Percentiles rank a stretch among this genome's conserved stretches.
Evolutionary conservation across 2,888 invertebrate species (phyloP).

Genomic region (Stictocephala bisonia): DNA sequence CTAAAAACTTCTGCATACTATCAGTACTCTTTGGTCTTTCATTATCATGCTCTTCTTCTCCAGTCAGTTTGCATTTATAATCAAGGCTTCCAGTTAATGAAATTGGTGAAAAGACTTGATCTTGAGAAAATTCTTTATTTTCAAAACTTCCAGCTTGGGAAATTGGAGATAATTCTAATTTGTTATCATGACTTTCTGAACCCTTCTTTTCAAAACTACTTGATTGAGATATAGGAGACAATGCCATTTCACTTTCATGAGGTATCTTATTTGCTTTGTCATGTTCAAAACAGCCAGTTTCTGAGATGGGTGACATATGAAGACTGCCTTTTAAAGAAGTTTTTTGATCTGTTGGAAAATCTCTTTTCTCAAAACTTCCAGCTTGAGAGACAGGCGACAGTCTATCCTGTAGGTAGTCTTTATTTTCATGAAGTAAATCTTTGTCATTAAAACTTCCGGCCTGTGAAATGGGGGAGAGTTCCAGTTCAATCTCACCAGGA

Average conservation of each 20-base stretch:
- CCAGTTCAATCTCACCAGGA: background rate
- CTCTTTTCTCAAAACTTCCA: background rate
- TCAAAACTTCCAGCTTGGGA: slow-evolving; percentile 4
- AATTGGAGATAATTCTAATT: slow-evolving; percentile 2
- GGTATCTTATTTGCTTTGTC: too few relatives aligned
- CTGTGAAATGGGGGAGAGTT: background rate
- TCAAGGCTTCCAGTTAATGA: background rate
- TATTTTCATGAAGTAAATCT: background rate
- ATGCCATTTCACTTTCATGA: too few relatives aligned
- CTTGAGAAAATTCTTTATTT: slow-evolving; percentile 1
- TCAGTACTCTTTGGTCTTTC: background rate
- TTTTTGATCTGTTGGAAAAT: background rate
- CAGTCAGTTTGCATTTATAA: background rate
- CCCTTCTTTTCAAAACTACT: too few relatives aligned
- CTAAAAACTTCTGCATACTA: slow-evolving; percentile 3
- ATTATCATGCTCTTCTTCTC: background rate
- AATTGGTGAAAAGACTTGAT: background rate
- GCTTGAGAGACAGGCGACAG: background rate
- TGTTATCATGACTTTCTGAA: too few relatives aligned
- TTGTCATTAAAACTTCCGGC: background rate
- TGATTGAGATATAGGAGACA: too few relatives aligned
- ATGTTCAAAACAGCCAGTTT: too few relatives aligned
- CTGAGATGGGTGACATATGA: too few relatives aligned
- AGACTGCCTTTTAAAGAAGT: too few relatives aligned
- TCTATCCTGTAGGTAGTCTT: background rate